Evolutionary conservation across 2,113 vertebrate genomes (phyloP), one percentile per base, ranked within the genome.

Genomic region (Oenanthe melanoleuca): DNA sequence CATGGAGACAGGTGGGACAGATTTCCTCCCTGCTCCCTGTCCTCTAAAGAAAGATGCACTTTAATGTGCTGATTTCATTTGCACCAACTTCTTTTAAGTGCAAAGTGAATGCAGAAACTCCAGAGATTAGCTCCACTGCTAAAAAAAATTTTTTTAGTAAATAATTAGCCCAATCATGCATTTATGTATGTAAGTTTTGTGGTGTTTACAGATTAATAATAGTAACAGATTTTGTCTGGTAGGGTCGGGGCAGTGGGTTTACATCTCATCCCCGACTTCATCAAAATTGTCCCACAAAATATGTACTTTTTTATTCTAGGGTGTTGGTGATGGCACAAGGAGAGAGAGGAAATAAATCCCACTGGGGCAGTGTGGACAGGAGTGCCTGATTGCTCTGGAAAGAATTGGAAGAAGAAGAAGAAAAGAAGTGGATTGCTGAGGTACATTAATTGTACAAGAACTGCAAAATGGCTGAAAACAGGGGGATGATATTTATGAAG

Each of bases 381-480:
- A 56, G 50, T 11, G 55, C 29, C 66, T 34, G 47, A 57, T 88
- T 82, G 23, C 16, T 59, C 80, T 31, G 60, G 42, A 31, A 80
- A 60, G 67, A 56, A 64, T 1, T 29, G 67, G 26, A 84, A 78
- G 37, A 40, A 64, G 42, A n/a, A 64, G 65, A 63, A 73, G 47
- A 47, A 60, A 85, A 85, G 45, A 14, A 66, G 69, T 0, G 5
- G 38, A 49, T 86, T 1, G 2, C 56, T 80, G 93, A 15, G n/a
- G 74, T 52, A 83, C 81, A 24, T 83, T 82, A 95, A 83, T 89
- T 88, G 94, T 49, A 80, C 24, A n/a, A 44, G 85, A 77, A 80
- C 80, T 8, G 88, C 94, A 96, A 97, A 93, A 96, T 96, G 96
- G 95, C 92, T 91, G 95, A 86, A 94, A 90, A 73, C 6, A 88